Evolutionary conservation across 2,888 invertebrate genomes (phyloP).

Genomic region (Thymelicus acteon): DNA sequence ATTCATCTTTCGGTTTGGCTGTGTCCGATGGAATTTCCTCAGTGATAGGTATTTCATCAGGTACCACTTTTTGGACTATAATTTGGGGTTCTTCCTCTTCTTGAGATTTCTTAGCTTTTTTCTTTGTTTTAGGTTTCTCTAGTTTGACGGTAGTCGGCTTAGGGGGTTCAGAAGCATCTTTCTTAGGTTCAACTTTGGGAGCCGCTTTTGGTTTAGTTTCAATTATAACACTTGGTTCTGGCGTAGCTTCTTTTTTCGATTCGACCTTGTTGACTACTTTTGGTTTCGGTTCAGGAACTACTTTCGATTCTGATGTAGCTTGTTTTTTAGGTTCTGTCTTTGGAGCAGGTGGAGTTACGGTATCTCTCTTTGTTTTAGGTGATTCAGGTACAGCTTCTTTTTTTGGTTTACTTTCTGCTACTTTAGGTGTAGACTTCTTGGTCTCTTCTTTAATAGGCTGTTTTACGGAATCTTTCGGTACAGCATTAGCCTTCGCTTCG

Average conservation of each 20-base stretch:
- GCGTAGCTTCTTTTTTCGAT: constrained; percentile 39
- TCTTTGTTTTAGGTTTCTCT: constrained; percentile 11
- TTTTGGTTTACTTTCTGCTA: constrained; percentile 41
- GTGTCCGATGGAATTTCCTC: constrained; percentile 84
- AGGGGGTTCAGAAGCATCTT: background rate
- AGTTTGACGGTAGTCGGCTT: constrained; percentile 29
- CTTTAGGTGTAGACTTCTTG: constrained; percentile 53
- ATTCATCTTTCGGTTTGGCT: constrained; percentile 79
- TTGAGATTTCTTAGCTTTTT: constrained; percentile 14
- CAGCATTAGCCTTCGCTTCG: constrained; percentile 27
- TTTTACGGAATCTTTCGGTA: constrained; percentile 43
- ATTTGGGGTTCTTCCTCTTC: constrained; percentile 33
- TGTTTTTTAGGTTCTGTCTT: constrained; percentile 47
- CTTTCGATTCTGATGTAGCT: constrained; percentile 42
- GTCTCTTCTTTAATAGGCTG: constrained; percentile 41
- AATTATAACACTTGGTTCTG: constrained; percentile 42
- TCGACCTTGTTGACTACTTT: constrained; percentile 41
- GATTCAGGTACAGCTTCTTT: constrained; percentile 42
- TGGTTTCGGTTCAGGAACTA: constrained; percentile 42
- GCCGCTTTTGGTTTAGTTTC: constrained; percentile 42
- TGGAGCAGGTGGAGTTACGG: constrained; percentile 39
- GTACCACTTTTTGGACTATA: constrained; percentile 45
- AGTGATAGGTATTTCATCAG: constrained; percentile 75
- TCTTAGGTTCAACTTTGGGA: constrained; percentile 20
- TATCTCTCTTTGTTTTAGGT: constrained; percentile 39